These are phyloP conservation scores for Sclerodermus sp. DNA, from an alignment of 2,888 invertebrate genomes.

Conservation along the genomic window DNA sequence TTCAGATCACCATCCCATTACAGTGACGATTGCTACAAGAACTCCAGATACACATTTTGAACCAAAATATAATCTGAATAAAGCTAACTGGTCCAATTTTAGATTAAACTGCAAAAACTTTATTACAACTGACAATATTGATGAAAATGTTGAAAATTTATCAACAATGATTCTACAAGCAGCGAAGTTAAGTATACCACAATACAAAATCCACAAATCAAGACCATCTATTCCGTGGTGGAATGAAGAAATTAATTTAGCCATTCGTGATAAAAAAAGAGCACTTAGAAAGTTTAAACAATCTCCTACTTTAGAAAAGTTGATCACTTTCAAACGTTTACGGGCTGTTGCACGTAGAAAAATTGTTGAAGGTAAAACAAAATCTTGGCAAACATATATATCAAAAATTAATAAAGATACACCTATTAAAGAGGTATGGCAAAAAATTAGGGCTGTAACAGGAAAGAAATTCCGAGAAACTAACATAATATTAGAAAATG, in stretches of 20 bases:
- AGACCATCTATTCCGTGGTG: constrained; percentile 21
- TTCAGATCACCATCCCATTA: constrained; percentile 27
- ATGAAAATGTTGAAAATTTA: constrained; percentile 9
- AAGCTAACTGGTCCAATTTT: constrained; percentile 20
- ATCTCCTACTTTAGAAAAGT: constrained; percentile 11
- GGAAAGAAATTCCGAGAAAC: background rate
- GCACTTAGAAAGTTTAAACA: constrained; percentile 18
- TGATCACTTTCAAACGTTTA: constrained; percentile 16
- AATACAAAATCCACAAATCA: background rate
- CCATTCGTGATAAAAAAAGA: constrained; percentile 11
- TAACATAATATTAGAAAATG: background rate
- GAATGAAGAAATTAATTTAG: constrained; percentile 16
- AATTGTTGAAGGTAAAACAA: too few relatives aligned
- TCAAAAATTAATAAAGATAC: constrained; percentile 5
- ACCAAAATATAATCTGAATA: constrained; percentile 12
- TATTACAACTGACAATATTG: too few relatives aligned
- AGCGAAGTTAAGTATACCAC: constrained; percentile 7
- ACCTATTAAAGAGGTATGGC: constrained; percentile 9
- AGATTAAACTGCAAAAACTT: background rate
- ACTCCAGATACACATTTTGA: too few relatives aligned
- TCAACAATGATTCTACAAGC: constrained; percentile 12
- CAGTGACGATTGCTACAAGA: too few relatives aligned
- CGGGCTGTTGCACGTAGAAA: too few relatives aligned
- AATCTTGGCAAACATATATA: constrained; percentile 16
- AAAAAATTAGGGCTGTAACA: constrained; percentile 14